Conservation (phyloP, 2,888 invertebrate genomes). For the Conchocele bisecta region DNA sequence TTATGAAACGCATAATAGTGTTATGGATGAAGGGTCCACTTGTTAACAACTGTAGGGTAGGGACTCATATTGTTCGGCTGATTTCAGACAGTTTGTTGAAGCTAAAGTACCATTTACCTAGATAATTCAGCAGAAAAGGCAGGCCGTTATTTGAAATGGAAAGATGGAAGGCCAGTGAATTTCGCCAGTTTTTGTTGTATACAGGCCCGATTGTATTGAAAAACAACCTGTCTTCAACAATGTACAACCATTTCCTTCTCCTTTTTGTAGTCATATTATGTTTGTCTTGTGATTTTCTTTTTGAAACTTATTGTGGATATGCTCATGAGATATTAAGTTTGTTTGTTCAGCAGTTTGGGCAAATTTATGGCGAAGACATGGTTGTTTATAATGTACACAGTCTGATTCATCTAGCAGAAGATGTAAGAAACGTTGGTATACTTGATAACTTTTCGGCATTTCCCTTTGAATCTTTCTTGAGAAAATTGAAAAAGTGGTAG, state of each 20-base stretch:
- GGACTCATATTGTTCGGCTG: background rate
- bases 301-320: slow-evolving; percentile 51
- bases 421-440: slow-evolving; percentile 73
- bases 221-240: slow-evolving; percentile 36
- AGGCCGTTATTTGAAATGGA: slow-evolving; percentile 62
- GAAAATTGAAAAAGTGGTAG: slow-evolving; percentile 50
- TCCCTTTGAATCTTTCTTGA: slow-evolving; percentile 78
- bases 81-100: slow-evolving; percentile 1
- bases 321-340: slow-evolving; percentile 56
- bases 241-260: slow-evolving; percentile 47
- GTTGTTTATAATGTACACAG: slow-evolving; percentile 80
- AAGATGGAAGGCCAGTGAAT: slow-evolving; percentile 75
- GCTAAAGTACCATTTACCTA: slow-evolving; percentile 19
- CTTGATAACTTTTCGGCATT: slow-evolving; percentile 77
- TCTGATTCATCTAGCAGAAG: slow-evolving; percentile 77
- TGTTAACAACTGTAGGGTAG: background rate
- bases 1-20: slow-evolving; percentile 68
- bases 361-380: slow-evolving; percentile 75
- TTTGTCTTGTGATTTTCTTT: slow-evolving; percentile 54
- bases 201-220: slow-evolving; percentile 66
- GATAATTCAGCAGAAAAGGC: slow-evolving; percentile 70
- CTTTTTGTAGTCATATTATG: slow-evolving; percentile 58
- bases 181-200: slow-evolving; percentile 68
- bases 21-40: slow-evolving; percentile 66
- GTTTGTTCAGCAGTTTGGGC: slow-evolving; percentile 69